Base-by-base conservation (phyloP, 2,797 vertebrate genomes). In the Sebastes cheni region DNA sequence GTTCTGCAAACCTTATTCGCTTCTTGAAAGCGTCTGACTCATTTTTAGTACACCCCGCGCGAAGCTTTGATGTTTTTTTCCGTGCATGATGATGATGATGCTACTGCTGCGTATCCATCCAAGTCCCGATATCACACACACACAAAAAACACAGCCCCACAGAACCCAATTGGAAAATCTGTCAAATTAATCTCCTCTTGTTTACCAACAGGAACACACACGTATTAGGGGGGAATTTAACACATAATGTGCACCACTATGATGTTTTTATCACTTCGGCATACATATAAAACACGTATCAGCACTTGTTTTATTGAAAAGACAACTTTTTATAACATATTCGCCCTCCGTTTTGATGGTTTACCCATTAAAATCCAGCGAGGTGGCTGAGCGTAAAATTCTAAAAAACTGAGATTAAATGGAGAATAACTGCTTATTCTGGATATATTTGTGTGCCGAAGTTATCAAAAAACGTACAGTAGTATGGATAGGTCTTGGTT, bases 1-100 rank as follows among this genome's bases (percentile, higher is more conserved):
- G 70, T 82, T 82, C 72, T 72, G 36, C 10, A 54, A 70, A 42
- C 39, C 62, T 58, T n/a, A 32, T 36, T 72, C 30, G 39, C 61
- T 75, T 23, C 60, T 46, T 20, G 7, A 58, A 70, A 67, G 71
- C 75, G 29, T 75, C 69, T 27, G 71, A 75, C 39, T 82, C 79
- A 58, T 4, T 81, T 81, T 78, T 39, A 75, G 39, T 70, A 67
- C 76, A 71, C 34, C 34, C 60, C 65, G n/a, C 59, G 30, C 30
- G 9, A 61, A 36, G 6, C 82, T 74, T 25, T 77, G 60, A 81
- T 83, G 90, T 84, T 58, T 78, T 78, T 84, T 58, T 78, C 55
- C 58, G 27, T 22, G 85, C 79, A 69, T n/a, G 50, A 54, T 50
- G 79, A 60, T 77, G 39, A 42, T 42, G 39, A 42, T 42, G 39